Conservation (phyloP, 2,113 vertebrate species). For the Cervus canadensis region DNA sequence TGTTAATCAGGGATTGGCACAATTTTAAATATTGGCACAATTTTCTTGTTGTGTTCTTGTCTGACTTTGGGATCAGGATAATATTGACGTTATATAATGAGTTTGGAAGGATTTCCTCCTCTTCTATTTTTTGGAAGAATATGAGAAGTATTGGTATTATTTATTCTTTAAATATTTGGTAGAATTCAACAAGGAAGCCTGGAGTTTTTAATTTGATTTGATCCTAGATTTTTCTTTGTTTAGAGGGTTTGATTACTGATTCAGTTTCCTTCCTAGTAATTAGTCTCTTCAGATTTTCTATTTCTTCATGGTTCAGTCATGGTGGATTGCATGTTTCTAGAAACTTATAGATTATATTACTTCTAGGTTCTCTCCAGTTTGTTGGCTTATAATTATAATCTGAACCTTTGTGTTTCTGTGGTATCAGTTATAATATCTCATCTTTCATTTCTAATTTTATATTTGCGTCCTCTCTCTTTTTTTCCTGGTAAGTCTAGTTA, state of each 20-base stretch:
- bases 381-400: background rate
- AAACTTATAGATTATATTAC: background rate
- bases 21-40: background rate
- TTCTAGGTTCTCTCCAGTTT: background rate
- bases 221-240: background rate
- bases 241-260: background rate
- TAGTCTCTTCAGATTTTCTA: background rate
- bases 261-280: background rate
- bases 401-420: background rate
- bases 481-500: background rate
- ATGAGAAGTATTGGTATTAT: background rate
- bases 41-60: background rate
- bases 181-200: background rate
- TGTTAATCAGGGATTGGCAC: background rate
- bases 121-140: background rate
- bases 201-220: background rate
- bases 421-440: background rate
- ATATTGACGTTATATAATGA: background rate
- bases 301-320: background rate
- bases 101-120: background rate
- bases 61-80: background rate
- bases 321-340: background rate
- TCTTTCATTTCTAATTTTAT: background rate
- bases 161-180: background rate
- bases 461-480: background rate